Evolutionary conservation across 1,140 invertebrate species (phyloP).

Genomic region (Protaetia brevitarsis): DNA sequence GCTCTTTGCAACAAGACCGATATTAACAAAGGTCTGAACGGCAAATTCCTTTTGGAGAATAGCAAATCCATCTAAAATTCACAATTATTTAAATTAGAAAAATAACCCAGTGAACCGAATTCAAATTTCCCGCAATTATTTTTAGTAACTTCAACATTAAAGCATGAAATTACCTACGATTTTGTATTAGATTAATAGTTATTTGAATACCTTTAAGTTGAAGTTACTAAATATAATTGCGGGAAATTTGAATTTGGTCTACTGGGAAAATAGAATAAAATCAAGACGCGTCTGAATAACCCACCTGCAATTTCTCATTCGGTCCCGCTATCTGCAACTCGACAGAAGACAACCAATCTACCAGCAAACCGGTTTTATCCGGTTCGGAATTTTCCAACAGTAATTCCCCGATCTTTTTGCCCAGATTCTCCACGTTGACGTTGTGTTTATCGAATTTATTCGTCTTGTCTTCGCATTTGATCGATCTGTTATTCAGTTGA

Average conservation of each 20-base stretch:
- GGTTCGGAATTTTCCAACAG: conserved; percentile 35
- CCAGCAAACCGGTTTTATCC: conserved; percentile 61
- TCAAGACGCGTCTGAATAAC: too few species aligned
- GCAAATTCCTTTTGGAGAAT: conserved; percentile 53
- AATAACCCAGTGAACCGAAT: too few species aligned
- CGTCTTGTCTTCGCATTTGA: background rate
- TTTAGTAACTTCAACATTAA: too few species aligned
- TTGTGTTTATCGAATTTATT: background rate
- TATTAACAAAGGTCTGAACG: conserved; percentile 77
- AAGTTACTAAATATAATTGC: conserved; percentile 26
- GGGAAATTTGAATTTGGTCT: conserved; percentile 4
- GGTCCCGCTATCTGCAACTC: conserved; percentile 70
- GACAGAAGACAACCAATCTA: conserved; percentile 83
- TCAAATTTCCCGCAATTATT: too few species aligned
- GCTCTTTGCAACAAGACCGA: conserved; percentile 85
- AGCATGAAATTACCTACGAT: too few species aligned
- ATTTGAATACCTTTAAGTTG: too few species aligned
- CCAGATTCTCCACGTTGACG: conserved; percentile 40
- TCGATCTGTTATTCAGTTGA: background rate
- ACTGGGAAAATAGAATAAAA: too few species aligned
- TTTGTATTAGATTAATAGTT: too few species aligned
- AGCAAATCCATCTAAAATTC: conserved; percentile 65
- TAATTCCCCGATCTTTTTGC: conserved; percentile 43
- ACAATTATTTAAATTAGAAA: too few species aligned
- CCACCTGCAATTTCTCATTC: conserved; percentile 49